These are phyloP conservation scores for Allolobophora icterica DNA, from an alignment of 2,888 invertebrate genomes.

Conservation along the genomic window DNA sequence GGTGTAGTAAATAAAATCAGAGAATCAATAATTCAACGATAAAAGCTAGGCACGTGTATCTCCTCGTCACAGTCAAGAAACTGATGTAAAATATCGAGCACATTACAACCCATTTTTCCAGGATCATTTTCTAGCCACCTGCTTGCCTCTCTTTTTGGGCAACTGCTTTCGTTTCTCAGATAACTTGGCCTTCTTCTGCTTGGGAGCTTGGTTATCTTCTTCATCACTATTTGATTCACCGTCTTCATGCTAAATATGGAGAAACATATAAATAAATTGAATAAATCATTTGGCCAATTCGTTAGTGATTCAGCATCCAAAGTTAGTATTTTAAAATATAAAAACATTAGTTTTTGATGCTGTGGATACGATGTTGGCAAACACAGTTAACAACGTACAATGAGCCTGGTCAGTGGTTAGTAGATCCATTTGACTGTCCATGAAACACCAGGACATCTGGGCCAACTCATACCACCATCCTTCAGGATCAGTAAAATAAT, in stretches of 20 bases:
- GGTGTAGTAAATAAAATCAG: background rate
- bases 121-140: background rate
- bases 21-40: constrained; percentile 14
- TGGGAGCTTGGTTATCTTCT: background rate
- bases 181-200: background rate
- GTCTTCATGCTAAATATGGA: background rate
- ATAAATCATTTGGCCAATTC: background rate
- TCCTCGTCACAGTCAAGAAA: background rate
- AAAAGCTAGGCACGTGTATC: background rate
- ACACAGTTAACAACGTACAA: background rate
- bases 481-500: background rate
- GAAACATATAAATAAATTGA: background rate
- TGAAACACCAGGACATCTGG: background rate
- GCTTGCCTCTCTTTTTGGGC: background rate
- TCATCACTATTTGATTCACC: background rate
- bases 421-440: no score
- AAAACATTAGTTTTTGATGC: background rate
- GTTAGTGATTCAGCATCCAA: background rate
- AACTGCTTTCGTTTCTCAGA: background rate
- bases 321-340: no score
- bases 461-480: background rate
- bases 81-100: background rate
- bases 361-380: background rate
- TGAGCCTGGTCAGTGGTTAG: background rate
- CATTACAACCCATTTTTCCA: background rate